Conservation (phyloP, 2,888 invertebrate species). For the Agriopis aurantiaria region DNA sequence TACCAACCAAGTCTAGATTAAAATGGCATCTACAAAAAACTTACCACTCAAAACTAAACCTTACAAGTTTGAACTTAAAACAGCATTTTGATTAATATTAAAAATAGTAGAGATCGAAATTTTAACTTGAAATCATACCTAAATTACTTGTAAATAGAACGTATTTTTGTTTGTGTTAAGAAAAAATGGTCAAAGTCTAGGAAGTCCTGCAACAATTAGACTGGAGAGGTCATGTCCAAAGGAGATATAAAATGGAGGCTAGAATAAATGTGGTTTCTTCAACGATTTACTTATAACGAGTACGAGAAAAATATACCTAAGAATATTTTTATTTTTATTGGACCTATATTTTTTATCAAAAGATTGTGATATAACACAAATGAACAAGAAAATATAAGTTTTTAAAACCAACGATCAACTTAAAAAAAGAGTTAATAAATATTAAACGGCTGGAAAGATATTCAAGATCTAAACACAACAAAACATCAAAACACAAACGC, state of each 20-base stretch:
- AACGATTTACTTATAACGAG: no score
- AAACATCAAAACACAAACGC: no score
- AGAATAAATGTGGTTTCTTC: no score
- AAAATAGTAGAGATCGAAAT: not conserved
- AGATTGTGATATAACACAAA: no score
- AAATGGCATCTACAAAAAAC: constrained; percentile 60
- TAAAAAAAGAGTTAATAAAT: no score
- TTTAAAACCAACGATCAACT: no score
- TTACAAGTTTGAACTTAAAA: constrained; percentile 24
- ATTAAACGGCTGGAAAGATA: no score
- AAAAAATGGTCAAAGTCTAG: not conserved
- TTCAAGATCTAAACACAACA: no score
- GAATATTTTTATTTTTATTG: no score
- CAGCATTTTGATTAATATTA: constrained; percentile 13
- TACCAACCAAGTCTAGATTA: constrained; percentile 71
- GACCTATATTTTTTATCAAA: no score
- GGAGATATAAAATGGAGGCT: not conserved
- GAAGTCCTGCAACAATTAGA: not conserved
- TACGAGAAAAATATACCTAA: no score
- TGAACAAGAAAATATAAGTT: no score
- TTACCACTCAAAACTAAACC: constrained; percentile 22
- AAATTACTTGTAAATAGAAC: not conserved
- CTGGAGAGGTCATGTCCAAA: not conserved
- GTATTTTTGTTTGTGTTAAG: not conserved
- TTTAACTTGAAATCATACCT: not conserved